Evolutionary conservation across 2,888 invertebrate species (phyloP).

Genomic region (Fissipunctia ypsillon): DNA sequence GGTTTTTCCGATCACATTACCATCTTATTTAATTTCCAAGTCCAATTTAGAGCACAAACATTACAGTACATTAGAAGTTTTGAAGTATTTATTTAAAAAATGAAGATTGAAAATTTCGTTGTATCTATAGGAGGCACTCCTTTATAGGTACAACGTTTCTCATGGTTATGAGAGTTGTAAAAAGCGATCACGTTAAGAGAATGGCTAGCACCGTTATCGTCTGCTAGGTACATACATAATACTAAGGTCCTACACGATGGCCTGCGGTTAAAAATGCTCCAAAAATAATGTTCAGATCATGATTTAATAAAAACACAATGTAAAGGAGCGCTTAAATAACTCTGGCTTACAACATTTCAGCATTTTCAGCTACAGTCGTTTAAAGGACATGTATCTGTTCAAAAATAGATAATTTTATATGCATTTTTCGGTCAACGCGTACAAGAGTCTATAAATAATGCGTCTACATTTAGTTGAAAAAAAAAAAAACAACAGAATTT

Average conservation of each 20-base stretch:
- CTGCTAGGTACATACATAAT: background rate
- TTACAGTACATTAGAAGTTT: background rate
- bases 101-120: background rate
- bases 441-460: constrained; percentile 15
- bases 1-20: constrained; percentile 38
- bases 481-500: constrained; percentile 2
- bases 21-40: constrained; percentile 16
- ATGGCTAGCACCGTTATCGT: background rate
- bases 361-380: constrained; percentile 13
- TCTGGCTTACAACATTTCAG: constrained; percentile 19
- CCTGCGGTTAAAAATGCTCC: background rate
- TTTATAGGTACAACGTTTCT: too few relatives aligned
- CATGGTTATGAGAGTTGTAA: too few relatives aligned
- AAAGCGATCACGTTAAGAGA: background rate
- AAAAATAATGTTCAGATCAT: constrained; percentile 15
- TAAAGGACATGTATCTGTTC: constrained; percentile 35
- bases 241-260: background rate
- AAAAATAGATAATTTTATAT: constrained; percentile 17
- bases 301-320: background rate
- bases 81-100: background rate
- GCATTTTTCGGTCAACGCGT: constrained; percentile 28
- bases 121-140: too few relatives aligned
- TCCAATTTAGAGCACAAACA: constrained; percentile 11
- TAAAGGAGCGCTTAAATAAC: constrained; percentile 7
- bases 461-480: background rate